Evolutionary conservation across 2,797 vertebrate species (phyloP).

Genomic region (Myotis planiceps): DNA sequence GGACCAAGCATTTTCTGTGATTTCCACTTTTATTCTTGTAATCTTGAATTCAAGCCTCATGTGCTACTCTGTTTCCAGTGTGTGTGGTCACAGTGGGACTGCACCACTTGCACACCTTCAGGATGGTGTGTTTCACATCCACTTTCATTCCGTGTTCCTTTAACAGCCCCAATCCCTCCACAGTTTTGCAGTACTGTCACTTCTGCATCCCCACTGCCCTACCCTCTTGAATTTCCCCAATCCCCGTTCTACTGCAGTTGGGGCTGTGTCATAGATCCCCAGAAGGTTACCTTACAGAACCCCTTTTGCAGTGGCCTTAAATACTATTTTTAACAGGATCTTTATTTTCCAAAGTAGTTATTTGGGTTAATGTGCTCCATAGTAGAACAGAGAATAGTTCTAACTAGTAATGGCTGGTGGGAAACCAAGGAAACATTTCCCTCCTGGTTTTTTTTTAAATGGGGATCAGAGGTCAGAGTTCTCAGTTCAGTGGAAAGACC

Average conservation of each 20-base stretch:
- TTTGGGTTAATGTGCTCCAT: background rate
- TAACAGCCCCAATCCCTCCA: no score
- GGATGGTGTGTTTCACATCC: background rate
- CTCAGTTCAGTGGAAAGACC: background rate
- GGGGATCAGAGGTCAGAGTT: background rate
- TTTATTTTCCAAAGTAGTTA: background rate
- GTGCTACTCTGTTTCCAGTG: rapidly evolving
- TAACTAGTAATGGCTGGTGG: background rate
- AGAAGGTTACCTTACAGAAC: background rate
- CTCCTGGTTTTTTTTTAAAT: background rate
- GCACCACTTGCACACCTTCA: rapidly evolving
- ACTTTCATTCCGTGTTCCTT: no score
- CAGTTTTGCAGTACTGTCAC: rapidly evolving
- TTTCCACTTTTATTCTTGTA: background rate
- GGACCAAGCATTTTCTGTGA: rapidly evolving
- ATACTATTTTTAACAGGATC: background rate
- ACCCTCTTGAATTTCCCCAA: background rate
- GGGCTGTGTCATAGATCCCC: background rate
- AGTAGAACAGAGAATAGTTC: background rate
- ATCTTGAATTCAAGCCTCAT: background rate
- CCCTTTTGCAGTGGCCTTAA: rapidly evolving
- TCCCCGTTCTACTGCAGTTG: background rate
- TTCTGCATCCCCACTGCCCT: no score
- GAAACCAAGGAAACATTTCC: background rate
- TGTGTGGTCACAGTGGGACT: rapidly evolving